Evolutionary conservation across 2,113 vertebrate species (phyloP).

Genomic region (Zeus faber): DNA sequence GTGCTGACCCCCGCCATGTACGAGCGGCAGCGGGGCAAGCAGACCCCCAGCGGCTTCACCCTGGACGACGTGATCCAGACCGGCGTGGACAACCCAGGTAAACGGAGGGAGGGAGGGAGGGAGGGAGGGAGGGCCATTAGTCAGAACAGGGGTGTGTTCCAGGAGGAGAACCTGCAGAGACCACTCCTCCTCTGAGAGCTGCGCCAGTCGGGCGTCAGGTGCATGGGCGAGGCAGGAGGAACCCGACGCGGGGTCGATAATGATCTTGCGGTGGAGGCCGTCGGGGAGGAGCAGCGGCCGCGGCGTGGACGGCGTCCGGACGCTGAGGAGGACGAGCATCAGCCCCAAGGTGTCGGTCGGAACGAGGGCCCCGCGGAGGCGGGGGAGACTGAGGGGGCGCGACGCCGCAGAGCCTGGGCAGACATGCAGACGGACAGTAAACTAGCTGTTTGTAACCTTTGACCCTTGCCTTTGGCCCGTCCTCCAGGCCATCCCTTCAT

Average conservation of each 20-base stretch:
- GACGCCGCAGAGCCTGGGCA: too few relatives aligned
- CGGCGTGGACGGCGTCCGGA: slow-evolving; percentile 79
- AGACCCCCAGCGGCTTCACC: slow-evolving; percentile 88
- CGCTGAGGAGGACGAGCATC: slow-evolving; percentile 85
- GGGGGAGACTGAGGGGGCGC: too few relatives aligned
- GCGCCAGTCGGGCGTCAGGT: too few relatives aligned
- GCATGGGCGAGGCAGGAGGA: neutral
- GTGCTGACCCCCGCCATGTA: slow-evolving; percentile 84
- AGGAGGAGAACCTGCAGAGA: slow-evolving; percentile 77
- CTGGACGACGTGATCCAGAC: slow-evolving; percentile 94
- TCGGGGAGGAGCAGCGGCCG: slow-evolving; percentile 73
- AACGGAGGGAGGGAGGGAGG: slow-evolving; percentile 18
- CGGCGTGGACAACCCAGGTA: slow-evolving; percentile 95
- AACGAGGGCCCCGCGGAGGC: too few relatives aligned
- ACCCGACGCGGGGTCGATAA: slow-evolving; percentile 59
- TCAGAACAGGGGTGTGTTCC: slow-evolving; percentile 61
- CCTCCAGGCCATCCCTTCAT: slow-evolving; percentile 90
- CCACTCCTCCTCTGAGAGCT: slow-evolving; percentile 53
- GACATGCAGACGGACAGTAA: too few relatives aligned
- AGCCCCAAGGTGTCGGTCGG: too few relatives aligned
- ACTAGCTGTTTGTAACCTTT: too few relatives aligned
- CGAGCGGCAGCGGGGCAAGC: slow-evolving; percentile 78
- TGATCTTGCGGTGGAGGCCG: slow-evolving; percentile 71
- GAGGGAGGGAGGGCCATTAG: neutral
- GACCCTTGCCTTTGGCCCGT: neutral